A percentile compares a stretch with the other conserved stretches of the same genome.
phyloP scores from a whole-genome alignment of 2,888 invertebrate genomes.

The Drosophila nr. perissopoda region DNA sequence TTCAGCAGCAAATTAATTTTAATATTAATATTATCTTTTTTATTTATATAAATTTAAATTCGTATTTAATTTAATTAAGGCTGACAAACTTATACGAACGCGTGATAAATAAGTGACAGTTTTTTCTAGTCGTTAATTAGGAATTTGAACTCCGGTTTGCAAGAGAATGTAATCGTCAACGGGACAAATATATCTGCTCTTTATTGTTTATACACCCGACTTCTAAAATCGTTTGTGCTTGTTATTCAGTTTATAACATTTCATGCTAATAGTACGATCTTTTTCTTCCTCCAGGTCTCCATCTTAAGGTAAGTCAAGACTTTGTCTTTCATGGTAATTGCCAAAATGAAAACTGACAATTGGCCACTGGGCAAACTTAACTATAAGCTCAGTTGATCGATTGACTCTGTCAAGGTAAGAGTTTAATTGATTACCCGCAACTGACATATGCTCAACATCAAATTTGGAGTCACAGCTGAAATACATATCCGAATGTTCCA shows the following conservation, averaged over 20 bases:
- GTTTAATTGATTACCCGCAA: constrained; percentile 26
- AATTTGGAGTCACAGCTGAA: not conserved
- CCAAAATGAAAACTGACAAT: not conserved
- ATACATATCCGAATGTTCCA: not conserved
- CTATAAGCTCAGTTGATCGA: constrained; percentile 14
- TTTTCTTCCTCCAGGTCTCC: not conserved
- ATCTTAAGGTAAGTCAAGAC: constrained; percentile 1
- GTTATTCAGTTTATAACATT: not conserved
- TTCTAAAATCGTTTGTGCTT: not conserved
- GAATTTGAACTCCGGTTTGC: no score
- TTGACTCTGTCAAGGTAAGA: constrained; percentile 4
- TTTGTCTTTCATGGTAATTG: constrained; percentile 13
- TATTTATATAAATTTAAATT: not conserved
- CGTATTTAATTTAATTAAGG: not conserved
- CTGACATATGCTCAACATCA: not conserved
- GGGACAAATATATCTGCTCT: not conserved
- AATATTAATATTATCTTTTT: no score
- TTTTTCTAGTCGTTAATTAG: not conserved
- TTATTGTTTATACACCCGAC: not conserved
- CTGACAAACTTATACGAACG: not conserved
- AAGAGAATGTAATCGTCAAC: not conserved
- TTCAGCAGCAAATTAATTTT: no score
- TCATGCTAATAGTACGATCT: not conserved
- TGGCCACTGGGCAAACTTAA: not conserved
- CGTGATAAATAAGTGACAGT: not conserved